Percentiles rank a stretch among this genome's conserved stretches.
Conservation (phyloP, 2,888 invertebrate species). For the Ecdyonurus torrentis region DNA sequence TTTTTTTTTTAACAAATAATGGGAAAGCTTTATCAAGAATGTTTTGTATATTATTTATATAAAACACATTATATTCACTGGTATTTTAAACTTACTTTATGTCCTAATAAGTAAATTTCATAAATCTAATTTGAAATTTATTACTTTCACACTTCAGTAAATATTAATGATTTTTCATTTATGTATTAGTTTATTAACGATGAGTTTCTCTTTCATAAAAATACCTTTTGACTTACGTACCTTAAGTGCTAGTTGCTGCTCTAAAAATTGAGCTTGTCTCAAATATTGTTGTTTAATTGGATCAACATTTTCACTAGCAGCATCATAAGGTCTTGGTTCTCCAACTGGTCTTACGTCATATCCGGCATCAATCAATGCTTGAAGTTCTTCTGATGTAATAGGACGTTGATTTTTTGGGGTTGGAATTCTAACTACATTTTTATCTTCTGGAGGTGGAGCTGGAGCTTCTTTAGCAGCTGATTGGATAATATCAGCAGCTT, state of each 20-base stretch:
- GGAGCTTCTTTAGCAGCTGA: not conserved
- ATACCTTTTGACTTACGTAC: too few relatives aligned
- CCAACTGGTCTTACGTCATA: slow-evolving; percentile 12
- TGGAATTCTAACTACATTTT: slow-evolving; percentile 12
- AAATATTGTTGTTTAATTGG: slow-evolving; percentile 4
- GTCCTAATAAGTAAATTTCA: too few relatives aligned
- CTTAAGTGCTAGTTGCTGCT: not conserved
- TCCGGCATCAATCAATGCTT: slow-evolving; percentile 13
- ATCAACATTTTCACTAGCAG: too few relatives aligned
- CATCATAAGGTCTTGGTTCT: not conserved
- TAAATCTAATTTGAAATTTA: too few relatives aligned
- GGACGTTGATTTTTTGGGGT: slow-evolving; percentile 13
- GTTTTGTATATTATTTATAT: too few relatives aligned
- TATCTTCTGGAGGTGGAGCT: not conserved
- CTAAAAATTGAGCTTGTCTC: not conserved
- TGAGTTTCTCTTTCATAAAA: not conserved
- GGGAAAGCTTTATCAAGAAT: too few relatives aligned
- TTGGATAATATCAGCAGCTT: not conserved
- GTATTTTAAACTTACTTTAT: too few relatives aligned
- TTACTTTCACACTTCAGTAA: too few relatives aligned
- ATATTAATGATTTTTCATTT: too few relatives aligned
- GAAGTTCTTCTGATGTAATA: slow-evolving; percentile 13
- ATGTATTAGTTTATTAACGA: not conserved
- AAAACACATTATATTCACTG: too few relatives aligned
- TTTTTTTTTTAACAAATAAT: too few relatives aligned